Base-by-base conservation (phyloP, 2,113 vertebrate genomes). In the Panurus biarmicus region DNA sequence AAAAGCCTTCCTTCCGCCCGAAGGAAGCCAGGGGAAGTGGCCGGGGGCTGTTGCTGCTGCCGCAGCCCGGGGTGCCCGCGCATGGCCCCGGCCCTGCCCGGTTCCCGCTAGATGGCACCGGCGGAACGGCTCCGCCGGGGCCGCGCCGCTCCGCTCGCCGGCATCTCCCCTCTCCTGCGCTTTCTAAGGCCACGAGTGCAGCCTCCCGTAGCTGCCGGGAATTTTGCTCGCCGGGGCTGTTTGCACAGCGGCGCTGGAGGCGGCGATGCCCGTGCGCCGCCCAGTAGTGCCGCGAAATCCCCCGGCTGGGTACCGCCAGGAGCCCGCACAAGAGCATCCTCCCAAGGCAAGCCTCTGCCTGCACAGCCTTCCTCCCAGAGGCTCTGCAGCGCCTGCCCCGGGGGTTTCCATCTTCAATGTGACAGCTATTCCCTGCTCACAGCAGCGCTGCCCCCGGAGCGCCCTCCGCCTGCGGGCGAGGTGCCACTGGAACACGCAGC, bases 41-140 rank as follows among this genome's bases (percentile, higher is more conserved):
- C 2, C 13, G 5, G 36, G 31, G 70, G 10, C 24, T 10, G 1
- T 11, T 24, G 38, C 69, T 31, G 64, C 28, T 23, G 5, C 2
- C 15, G 54, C 8, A 3, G 65, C 38, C 64, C 5, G 64, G 45
- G n/a, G n/a, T n/a, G n/a, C n/a, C n/a, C n/a, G n/a, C n/a, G n/a
- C n/a, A n/a, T n/a, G n/a, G n/a, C n/a, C 12, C 21, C 5, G 20
- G 42, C n/a, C 17, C 15, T 36, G 18, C 22, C 45, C 6, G 14
- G 15, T 4, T 57, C 82, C 90, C 95, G 60, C 92, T 80, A 92
- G 95, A 53, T 92, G 94, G 93, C 87, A 77, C 67, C 92, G 81
- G 51, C 51, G 7, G 35, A n/a, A 36, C 0, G 38, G 8, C 74
- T 21, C 11, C 3, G 15, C n/a, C n/a, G n/a, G n/a, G n/a, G n/a